These are phyloP conservation scores for Sapajus apella DNA, from an alignment of 2,113 vertebrate species.

Conservation along the genomic window DNA sequence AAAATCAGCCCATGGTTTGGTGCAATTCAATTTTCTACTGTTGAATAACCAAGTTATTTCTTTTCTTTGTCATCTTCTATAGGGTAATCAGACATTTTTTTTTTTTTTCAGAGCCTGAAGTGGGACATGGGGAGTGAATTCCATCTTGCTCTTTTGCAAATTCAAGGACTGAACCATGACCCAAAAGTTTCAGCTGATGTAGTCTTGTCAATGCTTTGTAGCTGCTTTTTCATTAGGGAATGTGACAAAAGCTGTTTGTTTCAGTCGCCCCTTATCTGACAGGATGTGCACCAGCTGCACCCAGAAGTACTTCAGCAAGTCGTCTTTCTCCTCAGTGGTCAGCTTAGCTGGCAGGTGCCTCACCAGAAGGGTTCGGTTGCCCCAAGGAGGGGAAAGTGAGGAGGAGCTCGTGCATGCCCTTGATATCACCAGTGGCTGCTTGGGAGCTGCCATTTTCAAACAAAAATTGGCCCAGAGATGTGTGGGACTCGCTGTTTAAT, in stretches of 20 bases:
- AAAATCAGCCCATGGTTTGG: slow-evolving; percentile 95
- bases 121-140: slow-evolving; percentile 86
- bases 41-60: slow-evolving; percentile 84
- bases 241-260: slow-evolving; percentile 94
- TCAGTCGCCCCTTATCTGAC: slow-evolving; percentile 90
- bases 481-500: background rate
- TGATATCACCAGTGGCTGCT: background rate
- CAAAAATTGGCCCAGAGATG: too few species aligned
- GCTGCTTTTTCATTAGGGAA: slow-evolving; percentile 92
- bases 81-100: slow-evolving; percentile 81
- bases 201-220: slow-evolving; percentile 91
- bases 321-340: slow-evolving; percentile 89
- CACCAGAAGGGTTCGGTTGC: slow-evolving; percentile 88
- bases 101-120: slow-evolving; percentile 85
- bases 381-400: slow-evolving; percentile 54
- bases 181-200: slow-evolving; percentile 93
- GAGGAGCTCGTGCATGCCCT: slow-evolving; percentile 46
- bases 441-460: slow-evolving; percentile 51
- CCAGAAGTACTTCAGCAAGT: slow-evolving; percentile 93
- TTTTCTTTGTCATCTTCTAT: slow-evolving; percentile 85
- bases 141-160: slow-evolving; percentile 93
- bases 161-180: slow-evolving; percentile 92
- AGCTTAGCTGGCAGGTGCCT: slow-evolving; percentile 92
- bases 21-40: slow-evolving; percentile 91
- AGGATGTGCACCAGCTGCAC: slow-evolving; percentile 90